These are phyloP conservation scores for Bellardia pandia DNA, from an alignment of 2,888 invertebrate species.

Conservation along the genomic window DNA sequence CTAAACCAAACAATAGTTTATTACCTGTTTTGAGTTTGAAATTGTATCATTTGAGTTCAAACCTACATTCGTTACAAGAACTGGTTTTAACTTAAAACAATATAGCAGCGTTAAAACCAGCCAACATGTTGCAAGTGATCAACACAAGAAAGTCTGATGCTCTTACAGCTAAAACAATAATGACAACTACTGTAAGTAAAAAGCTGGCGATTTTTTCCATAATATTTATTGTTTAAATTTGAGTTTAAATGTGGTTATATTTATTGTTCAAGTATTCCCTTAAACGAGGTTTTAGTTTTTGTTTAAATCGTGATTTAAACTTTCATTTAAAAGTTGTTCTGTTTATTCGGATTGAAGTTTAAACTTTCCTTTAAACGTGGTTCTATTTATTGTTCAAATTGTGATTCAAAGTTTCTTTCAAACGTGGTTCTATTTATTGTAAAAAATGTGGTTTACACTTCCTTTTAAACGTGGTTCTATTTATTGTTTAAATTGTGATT, in stretches of 20 bases:
- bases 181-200: no score
- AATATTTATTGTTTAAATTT: no score
- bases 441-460: no score
- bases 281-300: neutral
- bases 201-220: no score
- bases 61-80: conserved; percentile 48
- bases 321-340: no score
- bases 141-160: neutral
- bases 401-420: neutral
- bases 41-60: conserved; percentile 33
- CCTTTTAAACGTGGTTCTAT: no score
- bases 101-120: conserved; percentile 24
- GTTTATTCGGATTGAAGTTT: no score
- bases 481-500: no score
- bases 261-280: neutral
- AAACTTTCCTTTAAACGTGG: no score
- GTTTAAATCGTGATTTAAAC: no score
- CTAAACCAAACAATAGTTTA: conserved; percentile 59
- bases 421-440: neutral
- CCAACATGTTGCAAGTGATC: conserved; percentile 62
- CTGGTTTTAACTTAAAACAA: conserved; percentile 1
- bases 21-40: conserved; percentile 70
- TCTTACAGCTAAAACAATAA: neutral
- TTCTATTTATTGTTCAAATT: neutral
- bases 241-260: neutral